These are phyloP conservation scores for Astur gentilis DNA, from an alignment of 2,113 vertebrate species.

Conservation along the genomic window DNA sequence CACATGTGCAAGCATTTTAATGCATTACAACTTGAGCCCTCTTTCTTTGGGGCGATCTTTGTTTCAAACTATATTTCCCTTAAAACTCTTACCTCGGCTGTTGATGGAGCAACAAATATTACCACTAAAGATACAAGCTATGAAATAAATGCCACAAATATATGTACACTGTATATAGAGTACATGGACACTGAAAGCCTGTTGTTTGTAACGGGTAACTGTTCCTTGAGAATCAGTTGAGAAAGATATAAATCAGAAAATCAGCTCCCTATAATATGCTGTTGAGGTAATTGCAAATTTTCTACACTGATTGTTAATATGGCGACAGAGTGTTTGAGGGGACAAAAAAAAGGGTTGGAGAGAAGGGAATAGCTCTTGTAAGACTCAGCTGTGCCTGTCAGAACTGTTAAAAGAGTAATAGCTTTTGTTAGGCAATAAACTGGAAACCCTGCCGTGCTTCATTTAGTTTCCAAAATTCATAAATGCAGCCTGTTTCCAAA, in stretches of 20 bases:
- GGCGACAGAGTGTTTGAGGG: constrained; percentile 24
- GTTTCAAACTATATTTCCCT: not conserved
- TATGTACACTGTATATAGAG: not conserved
- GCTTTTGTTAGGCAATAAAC: constrained; percentile 43
- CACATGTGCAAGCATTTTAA: not conserved
- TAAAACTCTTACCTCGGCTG: not conserved
- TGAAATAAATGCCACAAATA: not conserved
- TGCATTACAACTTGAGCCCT: not conserved
- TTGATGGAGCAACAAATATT: not conserved
- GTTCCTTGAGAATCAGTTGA: not conserved
- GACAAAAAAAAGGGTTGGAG: not conserved
- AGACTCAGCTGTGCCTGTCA: constrained; percentile 59
- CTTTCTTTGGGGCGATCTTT: not conserved
- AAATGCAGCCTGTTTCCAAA: not conserved
- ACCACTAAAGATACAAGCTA: not conserved
- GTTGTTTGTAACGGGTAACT: not conserved
- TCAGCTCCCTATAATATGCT: not conserved
- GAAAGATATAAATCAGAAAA: constrained; percentile 23
- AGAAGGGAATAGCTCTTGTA: constrained; percentile 50
- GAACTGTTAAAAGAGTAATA: constrained; percentile 57
- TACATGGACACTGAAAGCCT: not conserved
- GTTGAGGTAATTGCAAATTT: constrained; percentile 34
- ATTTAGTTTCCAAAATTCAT: constrained; percentile 30
- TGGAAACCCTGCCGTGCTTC: not conserved
- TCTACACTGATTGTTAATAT: constrained; percentile 42